phyloP scores from a whole-genome alignment of 2,797 vertebrate species.

The Silurus lanzhouensis region DNA sequence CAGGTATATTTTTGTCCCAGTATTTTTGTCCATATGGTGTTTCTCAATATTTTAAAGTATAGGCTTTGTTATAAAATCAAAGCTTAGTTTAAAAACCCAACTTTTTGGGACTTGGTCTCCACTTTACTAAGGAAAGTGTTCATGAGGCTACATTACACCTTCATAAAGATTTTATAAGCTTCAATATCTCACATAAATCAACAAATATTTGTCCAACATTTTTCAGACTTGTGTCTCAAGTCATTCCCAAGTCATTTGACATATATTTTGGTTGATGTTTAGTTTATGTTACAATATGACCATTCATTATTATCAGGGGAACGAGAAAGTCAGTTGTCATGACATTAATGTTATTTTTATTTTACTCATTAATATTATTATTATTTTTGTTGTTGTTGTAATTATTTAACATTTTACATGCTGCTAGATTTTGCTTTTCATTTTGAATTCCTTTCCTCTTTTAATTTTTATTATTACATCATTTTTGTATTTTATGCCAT shows the following conservation, averaged over 20 bases:
- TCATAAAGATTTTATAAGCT: not conserved
- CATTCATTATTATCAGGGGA: not conserved
- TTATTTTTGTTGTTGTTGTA: not conserved
- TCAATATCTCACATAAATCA: not conserved
- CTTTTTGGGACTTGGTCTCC: not conserved
- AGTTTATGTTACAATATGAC: not conserved
- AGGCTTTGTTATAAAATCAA: not conserved
- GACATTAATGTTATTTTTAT: not conserved
- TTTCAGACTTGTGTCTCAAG: not conserved
- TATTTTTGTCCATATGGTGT: too few species aligned
- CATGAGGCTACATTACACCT: not conserved
- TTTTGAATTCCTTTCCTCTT: not conserved
- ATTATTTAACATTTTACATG: not conserved
- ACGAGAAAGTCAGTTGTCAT: not conserved
- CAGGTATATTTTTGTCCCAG: too few species aligned
- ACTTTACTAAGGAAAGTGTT: not conserved
- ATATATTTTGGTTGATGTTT: not conserved
- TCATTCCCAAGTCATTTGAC: not conserved
- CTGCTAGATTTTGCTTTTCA: not conserved
- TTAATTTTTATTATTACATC: not conserved
- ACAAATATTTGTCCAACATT: not conserved
- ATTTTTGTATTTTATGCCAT: not conserved
- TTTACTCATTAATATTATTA: not conserved
- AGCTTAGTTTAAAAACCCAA: not conserved
- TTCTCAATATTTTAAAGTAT: not conserved